A percentile compares a stretch with the other conserved stretches of the same genome.
Evolutionary conservation across 2,888 invertebrate species (phyloP).

Genomic region (Epicampocera succincta): DNA sequence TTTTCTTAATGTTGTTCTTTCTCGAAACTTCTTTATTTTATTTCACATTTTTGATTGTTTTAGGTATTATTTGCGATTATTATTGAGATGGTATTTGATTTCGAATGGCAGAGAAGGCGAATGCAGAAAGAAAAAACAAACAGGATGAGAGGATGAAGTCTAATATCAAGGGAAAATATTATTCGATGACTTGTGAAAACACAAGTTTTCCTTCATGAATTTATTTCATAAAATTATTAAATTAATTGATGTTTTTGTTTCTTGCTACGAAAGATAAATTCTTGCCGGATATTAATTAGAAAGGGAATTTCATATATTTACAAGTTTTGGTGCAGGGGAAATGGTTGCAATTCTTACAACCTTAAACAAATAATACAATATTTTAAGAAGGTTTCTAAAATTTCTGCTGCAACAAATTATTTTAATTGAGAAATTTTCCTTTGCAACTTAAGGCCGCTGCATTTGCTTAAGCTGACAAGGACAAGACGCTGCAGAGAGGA

Average conservation of each 20-base stretch:
- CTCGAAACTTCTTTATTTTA: neutral
- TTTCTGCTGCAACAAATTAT: constrained; percentile 36
- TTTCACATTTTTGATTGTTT: constrained; percentile 31
- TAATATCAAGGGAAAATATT: constrained; percentile 39
- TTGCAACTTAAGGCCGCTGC: constrained; percentile 1
- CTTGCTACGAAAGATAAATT: neutral
- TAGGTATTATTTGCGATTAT: constrained; percentile 57
- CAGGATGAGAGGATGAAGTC: constrained; percentile 23
- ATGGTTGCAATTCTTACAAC: no score
- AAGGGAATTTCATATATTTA: constrained; percentile 8
- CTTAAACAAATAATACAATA: no score
- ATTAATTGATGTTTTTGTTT: constrained; percentile 1
- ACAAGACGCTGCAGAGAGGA: neutral
- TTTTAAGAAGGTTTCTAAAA: neutral
- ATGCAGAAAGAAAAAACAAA: neutral
- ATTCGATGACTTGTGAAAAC: constrained; percentile 37
- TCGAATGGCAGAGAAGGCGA: constrained; percentile 22
- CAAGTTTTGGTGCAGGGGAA: neutral
- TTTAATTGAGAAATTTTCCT: constrained; percentile 43
- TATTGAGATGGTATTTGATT: constrained; percentile 56
- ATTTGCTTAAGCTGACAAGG: neutral
- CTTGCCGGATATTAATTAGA: constrained; percentile 27
- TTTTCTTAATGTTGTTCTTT: constrained; percentile 42
- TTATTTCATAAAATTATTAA: neutral
- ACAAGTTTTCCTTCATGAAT: constrained; percentile 1